Evolutionary conservation across 2,113 vertebrate species (phyloP).

Genomic region (Serilophus lunatus): DNA sequence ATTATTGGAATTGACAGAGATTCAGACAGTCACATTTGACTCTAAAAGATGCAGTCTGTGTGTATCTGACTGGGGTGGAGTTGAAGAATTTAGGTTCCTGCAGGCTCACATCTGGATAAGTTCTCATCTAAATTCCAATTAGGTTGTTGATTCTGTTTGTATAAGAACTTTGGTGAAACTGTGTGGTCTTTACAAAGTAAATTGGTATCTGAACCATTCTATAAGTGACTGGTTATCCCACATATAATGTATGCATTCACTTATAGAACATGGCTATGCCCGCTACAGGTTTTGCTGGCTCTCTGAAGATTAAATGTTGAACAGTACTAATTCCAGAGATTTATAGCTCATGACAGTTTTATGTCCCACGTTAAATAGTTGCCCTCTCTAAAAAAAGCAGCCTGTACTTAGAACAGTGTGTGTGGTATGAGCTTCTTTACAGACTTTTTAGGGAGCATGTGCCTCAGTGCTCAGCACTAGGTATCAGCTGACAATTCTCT

Average conservation of each 20-base stretch:
- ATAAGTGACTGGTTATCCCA: neutral
- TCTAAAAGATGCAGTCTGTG: neutral
- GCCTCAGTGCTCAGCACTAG: neutral
- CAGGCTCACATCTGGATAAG: neutral
- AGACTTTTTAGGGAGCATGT: neutral
- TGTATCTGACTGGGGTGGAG: neutral
- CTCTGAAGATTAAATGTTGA: neutral
- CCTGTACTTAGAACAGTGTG: neutral
- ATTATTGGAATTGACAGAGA: neutral
- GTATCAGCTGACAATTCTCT: neutral
- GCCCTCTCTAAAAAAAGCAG: neutral
- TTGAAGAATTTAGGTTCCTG: neutral
- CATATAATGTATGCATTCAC: neutral
- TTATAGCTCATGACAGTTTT: conserved; percentile 14
- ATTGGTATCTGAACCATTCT: neutral
- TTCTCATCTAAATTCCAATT: conserved; percentile 43
- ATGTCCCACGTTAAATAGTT: neutral
- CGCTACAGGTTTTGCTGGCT: neutral
- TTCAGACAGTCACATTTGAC: neutral
- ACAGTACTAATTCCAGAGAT: neutral
- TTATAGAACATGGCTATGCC: neutral
- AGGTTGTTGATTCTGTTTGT: neutral
- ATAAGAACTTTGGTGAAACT: neutral
- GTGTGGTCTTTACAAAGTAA: neutral
- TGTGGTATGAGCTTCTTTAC: neutral